These are phyloP conservation scores for Nasua narica DNA, from an alignment of 2,797 vertebrate genomes.

Conservation along the genomic window DNA sequence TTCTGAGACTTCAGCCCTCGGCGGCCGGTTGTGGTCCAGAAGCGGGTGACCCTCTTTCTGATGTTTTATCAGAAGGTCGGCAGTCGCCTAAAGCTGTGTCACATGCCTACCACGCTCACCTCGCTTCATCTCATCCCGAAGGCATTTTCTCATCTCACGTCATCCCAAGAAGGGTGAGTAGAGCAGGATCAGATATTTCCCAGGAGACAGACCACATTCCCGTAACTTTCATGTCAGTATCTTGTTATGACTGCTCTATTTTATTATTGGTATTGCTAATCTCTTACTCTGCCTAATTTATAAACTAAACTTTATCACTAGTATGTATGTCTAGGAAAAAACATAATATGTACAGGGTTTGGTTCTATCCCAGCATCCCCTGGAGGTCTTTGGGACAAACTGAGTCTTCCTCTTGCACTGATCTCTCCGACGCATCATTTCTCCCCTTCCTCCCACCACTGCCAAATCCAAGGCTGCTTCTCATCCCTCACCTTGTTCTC, in stretches of 20 bases:
- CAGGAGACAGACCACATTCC: not conserved
- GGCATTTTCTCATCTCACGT: not conserved
- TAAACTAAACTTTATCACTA: not conserved
- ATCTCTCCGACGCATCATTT: not conserved
- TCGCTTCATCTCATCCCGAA: not conserved
- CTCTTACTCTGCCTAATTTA: not conserved
- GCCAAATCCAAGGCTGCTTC: too few species aligned
- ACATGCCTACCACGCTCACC: not conserved
- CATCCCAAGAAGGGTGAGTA: not conserved
- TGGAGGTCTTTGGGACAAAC: not conserved
- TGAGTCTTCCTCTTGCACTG: not conserved
- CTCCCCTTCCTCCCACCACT: fast-evolving
- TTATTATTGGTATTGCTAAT: not conserved
- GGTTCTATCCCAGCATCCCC: not conserved
- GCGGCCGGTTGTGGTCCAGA: not conserved
- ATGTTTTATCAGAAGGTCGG: not conserved
- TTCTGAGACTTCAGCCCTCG: not conserved
- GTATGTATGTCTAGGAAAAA: not conserved
- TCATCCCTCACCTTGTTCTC: not conserved
- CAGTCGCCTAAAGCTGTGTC: not conserved
- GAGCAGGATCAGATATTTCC: not conserved
- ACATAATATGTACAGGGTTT: not conserved
- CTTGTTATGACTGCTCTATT: not conserved
- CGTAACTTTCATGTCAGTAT: not conserved
- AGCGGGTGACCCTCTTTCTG: not conserved